Evolutionary conservation across 2,797 vertebrate genomes (phyloP).

Genomic region (Nasua narica): DNA sequence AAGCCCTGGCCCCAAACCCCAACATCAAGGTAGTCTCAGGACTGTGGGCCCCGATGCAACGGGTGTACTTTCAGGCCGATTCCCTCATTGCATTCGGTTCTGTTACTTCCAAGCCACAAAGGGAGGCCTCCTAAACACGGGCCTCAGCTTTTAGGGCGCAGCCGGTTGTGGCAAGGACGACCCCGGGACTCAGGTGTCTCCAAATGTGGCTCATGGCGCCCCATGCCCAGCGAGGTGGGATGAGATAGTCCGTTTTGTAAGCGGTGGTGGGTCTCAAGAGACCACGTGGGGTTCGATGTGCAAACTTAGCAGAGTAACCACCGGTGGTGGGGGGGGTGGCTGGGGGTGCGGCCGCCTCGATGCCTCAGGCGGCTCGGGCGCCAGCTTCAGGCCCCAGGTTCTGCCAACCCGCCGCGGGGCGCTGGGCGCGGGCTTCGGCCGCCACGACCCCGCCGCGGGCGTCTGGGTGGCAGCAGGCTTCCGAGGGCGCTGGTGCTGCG

Average conservation of each 20-base stretch:
- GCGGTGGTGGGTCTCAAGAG: background rate
- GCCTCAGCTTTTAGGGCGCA: background rate
- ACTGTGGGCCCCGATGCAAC: background rate
- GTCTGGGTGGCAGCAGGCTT: background rate
- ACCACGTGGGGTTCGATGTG: background rate
- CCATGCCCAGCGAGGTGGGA: background rate
- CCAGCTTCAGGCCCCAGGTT: background rate
- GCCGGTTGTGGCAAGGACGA: slow-evolving; percentile 42
- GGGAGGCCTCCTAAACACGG: background rate
- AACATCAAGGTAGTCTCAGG: background rate
- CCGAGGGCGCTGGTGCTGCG: background rate
- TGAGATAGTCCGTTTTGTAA: background rate
- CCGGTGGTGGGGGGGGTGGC: too few relatives aligned
- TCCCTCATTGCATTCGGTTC: background rate
- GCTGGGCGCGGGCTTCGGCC: background rate
- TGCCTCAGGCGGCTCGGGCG: background rate
- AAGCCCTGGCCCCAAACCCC: slow-evolving; percentile 87
- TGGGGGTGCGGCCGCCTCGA: background rate
- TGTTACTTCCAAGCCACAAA: background rate
- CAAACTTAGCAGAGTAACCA: background rate
- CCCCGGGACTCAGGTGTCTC: background rate
- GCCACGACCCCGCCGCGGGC: background rate
- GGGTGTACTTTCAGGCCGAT: background rate
- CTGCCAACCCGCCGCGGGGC: background rate
- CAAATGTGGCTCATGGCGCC: background rate